Base-by-base conservation (phyloP, 2,888 invertebrate species). In the Sycophila texana region DNA sequence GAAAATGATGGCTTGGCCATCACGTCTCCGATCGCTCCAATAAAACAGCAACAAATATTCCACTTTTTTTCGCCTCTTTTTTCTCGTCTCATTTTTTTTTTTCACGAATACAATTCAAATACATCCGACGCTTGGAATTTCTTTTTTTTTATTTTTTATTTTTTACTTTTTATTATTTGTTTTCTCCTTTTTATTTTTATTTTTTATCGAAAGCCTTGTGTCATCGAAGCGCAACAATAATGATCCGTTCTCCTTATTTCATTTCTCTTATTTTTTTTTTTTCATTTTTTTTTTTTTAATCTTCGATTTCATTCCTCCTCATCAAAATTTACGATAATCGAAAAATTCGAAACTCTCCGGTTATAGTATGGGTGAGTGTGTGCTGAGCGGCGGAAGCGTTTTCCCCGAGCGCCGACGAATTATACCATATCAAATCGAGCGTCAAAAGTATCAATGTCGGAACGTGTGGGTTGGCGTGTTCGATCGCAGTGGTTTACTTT, bases 31-130 rank as follows among this genome's bases (percentile, higher is more conserved):
- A 71, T 81, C 80, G 74, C 63, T 47, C 58, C 60, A 13, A 57
- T 53, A 58, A 70, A 79, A 68, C 65, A 51, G 65, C 79, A 79
- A 79, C 79, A 80, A 79, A 82, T 71, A 82, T 57, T 51, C 20
- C 61, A 49, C 13, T 47, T n/a, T 63, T 30, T 30, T 16, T 39
- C 18, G 4, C 0, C 18, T 58, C 12, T 20, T 39, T 39, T 39
- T 58, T 58, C 57, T 20, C 57, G 12, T 16, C 16, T 61, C 61
- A 22, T 61, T 39, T 26, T 39, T 39, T 39, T 39, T 39, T 39
- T 39, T 39, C 10, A 39, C 39, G 39, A 39, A 39, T 39, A 39
- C 39, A 39, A 39, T 39, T 39, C 39, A 39, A 58, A 65, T 63
- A 74, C 71, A 68, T 78, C 55, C 68, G 80, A 66, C 76, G 47